Evolutionary conservation across 2,113 vertebrate genomes (phyloP).

Genomic region (Pipra filicauda): DNA sequence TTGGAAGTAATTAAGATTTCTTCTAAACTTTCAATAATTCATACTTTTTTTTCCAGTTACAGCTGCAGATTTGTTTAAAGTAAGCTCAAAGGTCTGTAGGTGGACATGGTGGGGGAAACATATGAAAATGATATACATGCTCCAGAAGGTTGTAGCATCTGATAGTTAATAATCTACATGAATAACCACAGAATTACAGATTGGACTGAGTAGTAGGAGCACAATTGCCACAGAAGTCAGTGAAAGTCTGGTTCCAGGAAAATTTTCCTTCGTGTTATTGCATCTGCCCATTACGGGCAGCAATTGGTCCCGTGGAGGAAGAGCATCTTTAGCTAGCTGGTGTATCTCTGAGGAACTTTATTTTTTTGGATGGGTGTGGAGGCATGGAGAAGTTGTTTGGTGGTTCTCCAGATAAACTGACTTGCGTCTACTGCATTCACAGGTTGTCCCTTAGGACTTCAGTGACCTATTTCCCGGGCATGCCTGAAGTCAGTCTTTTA

Average conservation of each 20-base stretch:
- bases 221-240: not conserved
- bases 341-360: not conserved
- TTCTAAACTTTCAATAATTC: slow-evolving; percentile 48
- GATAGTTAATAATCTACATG: not conserved
- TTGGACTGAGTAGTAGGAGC: not conserved
- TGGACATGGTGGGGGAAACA: not conserved
- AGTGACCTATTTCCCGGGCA: not conserved
- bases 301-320: not conserved
- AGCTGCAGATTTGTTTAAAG: slow-evolving; percentile 49
- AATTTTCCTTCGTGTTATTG: not conserved
- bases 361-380: not conserved
- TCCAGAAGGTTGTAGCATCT: not conserved
- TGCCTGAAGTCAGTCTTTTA: not conserved
- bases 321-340: not conserved
- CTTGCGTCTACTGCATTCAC: not conserved
- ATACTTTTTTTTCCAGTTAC: not conserved
- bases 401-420: not conserved
- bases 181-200: not conserved
- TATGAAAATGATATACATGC: not conserved
- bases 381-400: not conserved
- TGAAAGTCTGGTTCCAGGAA: not conserved
- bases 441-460: not conserved
- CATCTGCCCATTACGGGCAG: not conserved
- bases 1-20: slow-evolving; percentile 57
- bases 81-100: not conserved